Evolutionary conservation across 64 coral and sea anemone genomes (phyloP).

Genomic region (Montipora cactus): DNA sequence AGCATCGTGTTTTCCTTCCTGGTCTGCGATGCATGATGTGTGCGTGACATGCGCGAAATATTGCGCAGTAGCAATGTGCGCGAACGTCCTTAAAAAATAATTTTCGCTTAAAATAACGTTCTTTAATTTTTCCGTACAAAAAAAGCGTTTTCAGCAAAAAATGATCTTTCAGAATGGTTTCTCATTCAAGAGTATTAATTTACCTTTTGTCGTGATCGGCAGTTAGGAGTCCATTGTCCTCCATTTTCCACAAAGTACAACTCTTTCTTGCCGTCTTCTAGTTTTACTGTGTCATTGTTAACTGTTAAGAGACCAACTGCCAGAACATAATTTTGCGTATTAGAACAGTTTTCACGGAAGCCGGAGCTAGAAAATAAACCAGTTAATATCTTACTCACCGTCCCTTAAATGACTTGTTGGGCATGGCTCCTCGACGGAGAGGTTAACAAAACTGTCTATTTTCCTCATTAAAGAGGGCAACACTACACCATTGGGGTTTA

Average conservation of each 20-base stretch:
- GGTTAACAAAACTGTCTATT: background rate
- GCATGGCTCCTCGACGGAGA: background rate
- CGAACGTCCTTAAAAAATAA: no score
- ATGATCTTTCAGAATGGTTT: background rate
- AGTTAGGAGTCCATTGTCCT: slow-evolving; percentile 74
- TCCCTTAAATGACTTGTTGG: slow-evolving; percentile 1
- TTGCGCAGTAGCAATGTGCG: no score
- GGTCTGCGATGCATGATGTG: no score
- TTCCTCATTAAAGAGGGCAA: slow-evolving; percentile 13
- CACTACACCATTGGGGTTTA: background rate
- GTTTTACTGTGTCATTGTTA: slow-evolving; percentile 37
- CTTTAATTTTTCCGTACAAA: no score
- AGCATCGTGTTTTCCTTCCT: no score
- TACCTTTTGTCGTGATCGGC: slow-evolving; percentile 57
- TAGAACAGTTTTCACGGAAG: background rate
- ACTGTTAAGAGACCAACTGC: slow-evolving; percentile 63
- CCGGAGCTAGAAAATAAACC: background rate
- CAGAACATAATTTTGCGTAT: no score
- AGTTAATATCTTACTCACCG: background rate
- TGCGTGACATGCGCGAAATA: no score
- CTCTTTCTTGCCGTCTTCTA: slow-evolving; percentile 21
- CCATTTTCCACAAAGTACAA: slow-evolving; percentile 64
- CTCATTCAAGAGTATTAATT: background rate
- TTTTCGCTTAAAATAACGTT: no score
- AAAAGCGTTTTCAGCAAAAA: no score